phyloP scores from a whole-genome alignment of 2,797 vertebrate species.

The Enteromius treurensis region DNA sequence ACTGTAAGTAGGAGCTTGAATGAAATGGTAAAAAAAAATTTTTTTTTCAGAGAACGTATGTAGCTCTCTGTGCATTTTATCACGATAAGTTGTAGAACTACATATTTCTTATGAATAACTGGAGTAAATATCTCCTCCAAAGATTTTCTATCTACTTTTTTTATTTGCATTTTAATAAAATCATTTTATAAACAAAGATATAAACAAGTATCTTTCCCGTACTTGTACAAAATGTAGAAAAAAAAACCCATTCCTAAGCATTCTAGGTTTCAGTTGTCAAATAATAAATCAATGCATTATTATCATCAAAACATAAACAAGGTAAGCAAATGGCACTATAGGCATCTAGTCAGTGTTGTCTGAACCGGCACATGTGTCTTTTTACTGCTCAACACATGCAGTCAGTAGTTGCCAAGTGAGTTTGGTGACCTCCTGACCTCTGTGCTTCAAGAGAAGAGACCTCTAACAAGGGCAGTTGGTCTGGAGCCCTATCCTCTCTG shows the following conservation, averaged over 20 bases:
- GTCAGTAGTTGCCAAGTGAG: background rate
- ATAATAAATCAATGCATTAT: background rate
- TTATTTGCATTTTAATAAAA: background rate
- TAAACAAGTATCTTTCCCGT: background rate
- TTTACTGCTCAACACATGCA: constrained; percentile 30
- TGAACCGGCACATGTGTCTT: constrained; percentile 17
- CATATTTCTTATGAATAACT: background rate
- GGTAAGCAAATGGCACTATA: background rate
- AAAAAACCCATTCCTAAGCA: background rate
- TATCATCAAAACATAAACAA: too few species aligned
- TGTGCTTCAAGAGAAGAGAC: constrained; percentile 25
- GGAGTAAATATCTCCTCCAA: background rate
- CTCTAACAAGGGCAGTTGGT: background rate
- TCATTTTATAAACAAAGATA: background rate
- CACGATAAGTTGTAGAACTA: background rate
- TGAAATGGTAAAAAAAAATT: background rate
- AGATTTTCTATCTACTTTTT: background rate
- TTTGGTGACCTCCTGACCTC: background rate
- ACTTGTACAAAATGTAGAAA: background rate
- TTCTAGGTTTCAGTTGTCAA: background rate
- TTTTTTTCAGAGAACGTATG: background rate
- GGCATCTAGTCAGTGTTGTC: background rate
- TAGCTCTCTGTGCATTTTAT: background rate
- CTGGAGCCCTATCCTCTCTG: background rate
- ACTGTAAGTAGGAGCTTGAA: background rate